A percentile compares a stretch with the other conserved stretches of the same genome.
phyloP scores from a whole-genome alignment of 2,888 invertebrate genomes.

The Xylocampa areola region DNA sequence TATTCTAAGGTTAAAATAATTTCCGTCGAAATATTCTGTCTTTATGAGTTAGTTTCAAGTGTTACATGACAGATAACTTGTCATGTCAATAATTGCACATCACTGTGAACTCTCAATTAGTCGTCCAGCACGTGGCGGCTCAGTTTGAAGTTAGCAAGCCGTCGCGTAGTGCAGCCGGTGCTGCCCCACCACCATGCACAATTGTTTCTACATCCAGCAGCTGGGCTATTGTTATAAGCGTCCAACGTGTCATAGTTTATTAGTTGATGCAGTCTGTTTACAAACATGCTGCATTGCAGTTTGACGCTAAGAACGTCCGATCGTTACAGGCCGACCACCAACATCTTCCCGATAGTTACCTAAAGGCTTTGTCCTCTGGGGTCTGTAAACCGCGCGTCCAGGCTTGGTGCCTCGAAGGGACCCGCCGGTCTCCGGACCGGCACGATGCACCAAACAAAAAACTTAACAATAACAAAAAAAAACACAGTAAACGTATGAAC shows the following conservation, averaged over 20 bases:
- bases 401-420: slow-evolving; percentile 83
- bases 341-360: slow-evolving; percentile 80
- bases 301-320: slow-evolving; percentile 59
- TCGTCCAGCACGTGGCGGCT: slow-evolving; percentile 57
- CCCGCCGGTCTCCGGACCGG: slow-evolving; percentile 85
- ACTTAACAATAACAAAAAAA: slow-evolving; percentile 89
- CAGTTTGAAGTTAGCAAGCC: slow-evolving; percentile 35
- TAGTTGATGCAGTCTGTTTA: slow-evolving; percentile 68
- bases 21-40: not conserved
- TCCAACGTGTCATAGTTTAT: slow-evolving; percentile 57
- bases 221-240: slow-evolving; percentile 56
- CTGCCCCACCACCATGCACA: slow-evolving; percentile 26
- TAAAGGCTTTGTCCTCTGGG: slow-evolving; percentile 87
- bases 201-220: slow-evolving; percentile 45
- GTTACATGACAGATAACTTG: slow-evolving; percentile 3
- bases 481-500: slow-evolving; percentile 87
- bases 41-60: slow-evolving; percentile 4
- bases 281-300: slow-evolving; percentile 70
- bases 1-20: not conserved
- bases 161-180: slow-evolving; percentile 24
- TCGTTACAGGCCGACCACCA: slow-evolving; percentile 57
- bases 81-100: slow-evolving; percentile 23
- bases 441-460: slow-evolving; percentile 90
- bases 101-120: slow-evolving; percentile 44
- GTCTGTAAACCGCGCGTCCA: slow-evolving; percentile 83